A percentile compares a stretch with the other conserved stretches of the same genome.
Conservation (phyloP, 2,888 invertebrate genomes). For the Hololepta plana region DNA sequence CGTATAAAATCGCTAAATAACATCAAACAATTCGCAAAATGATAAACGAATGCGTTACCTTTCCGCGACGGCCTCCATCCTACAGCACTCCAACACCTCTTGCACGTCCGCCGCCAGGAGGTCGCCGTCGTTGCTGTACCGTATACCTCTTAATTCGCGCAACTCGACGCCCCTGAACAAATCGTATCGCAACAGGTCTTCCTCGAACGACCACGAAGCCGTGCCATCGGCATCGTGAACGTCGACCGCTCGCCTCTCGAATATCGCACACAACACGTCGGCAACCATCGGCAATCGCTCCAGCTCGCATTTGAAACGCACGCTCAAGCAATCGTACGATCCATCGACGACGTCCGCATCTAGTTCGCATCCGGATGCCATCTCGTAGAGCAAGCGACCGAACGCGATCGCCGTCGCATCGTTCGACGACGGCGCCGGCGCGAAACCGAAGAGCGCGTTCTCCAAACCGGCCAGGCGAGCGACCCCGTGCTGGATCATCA, state of each 20-base stretch:
- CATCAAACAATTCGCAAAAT: conserved; percentile 18
- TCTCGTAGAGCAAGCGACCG: conserved; percentile 78
- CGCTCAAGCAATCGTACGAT: too few species aligned
- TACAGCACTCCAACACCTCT: conserved; percentile 21
- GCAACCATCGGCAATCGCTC: conserved; percentile 52
- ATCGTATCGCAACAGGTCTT: conserved; percentile 66
- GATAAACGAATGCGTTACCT: conserved; percentile 17
- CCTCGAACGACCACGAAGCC: conserved; percentile 45
- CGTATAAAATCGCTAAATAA: conserved; percentile 1
- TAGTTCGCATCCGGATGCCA: conserved; percentile 64
- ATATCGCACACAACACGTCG: conserved; percentile 12
- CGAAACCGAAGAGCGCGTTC: conserved; percentile 63
- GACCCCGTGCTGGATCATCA: conserved; percentile 81
- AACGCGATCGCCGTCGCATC: conserved; percentile 38
- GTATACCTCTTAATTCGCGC: conserved; percentile 70
- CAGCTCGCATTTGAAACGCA: conserved; percentile 50
- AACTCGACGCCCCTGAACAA: conserved; percentile 79
- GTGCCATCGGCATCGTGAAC: not conserved
- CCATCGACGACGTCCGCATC: conserved; percentile 54
- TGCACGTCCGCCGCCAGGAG: conserved; percentile 19
- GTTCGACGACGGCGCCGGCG: conserved; percentile 33
- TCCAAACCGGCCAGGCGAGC: conserved; percentile 78
- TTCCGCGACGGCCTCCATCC: too few species aligned
- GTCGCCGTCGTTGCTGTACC: conserved; percentile 35
- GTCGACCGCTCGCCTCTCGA: conserved; percentile 6